These are phyloP conservation scores for Manacus vitellinus DNA, from an alignment of 2,113 vertebrate genomes.

Conservation along the genomic window DNA sequence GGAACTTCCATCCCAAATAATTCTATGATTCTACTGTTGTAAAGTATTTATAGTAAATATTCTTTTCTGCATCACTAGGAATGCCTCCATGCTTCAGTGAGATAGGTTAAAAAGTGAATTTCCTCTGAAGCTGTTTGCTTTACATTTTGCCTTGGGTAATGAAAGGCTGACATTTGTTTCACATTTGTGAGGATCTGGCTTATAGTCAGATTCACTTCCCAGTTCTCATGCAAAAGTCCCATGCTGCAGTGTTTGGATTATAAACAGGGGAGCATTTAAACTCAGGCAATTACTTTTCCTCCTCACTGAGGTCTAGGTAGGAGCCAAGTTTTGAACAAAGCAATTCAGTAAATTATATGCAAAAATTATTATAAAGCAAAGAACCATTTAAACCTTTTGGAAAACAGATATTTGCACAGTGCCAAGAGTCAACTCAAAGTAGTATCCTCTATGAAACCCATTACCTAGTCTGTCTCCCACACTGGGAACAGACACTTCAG, in stretches of 20 bases:
- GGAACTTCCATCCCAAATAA: neutral
- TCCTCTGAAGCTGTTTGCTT: neutral
- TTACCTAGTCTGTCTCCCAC: neutral
- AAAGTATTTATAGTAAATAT: neutral
- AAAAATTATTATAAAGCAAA: slow-evolving; percentile 34
- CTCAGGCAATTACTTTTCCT: slow-evolving; percentile 41
- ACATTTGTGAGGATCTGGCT: slow-evolving; percentile 47
- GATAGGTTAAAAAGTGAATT: neutral
- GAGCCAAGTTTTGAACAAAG: slow-evolving; percentile 63
- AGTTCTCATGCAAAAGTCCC: slow-evolving; percentile 51
- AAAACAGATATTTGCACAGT: neutral
- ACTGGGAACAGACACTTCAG: neutral
- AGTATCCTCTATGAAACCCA: neutral
- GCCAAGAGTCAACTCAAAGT: neutral
- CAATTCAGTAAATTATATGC: slow-evolving; percentile 44
- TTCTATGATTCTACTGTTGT: neutral
- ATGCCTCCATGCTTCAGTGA: neutral
- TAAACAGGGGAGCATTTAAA: slow-evolving; percentile 63
- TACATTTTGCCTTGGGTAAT: neutral
- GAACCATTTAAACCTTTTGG: neutral
- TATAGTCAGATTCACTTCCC: slow-evolving; percentile 38
- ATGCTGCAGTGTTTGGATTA: slow-evolving; percentile 21
- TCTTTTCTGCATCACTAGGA: neutral
- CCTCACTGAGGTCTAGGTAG: slow-evolving; percentile 17
- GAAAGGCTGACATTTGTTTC: slow-evolving; percentile 58